Conservation (phyloP, 1,140 invertebrate species). For the Whitmania pigra region DNA sequence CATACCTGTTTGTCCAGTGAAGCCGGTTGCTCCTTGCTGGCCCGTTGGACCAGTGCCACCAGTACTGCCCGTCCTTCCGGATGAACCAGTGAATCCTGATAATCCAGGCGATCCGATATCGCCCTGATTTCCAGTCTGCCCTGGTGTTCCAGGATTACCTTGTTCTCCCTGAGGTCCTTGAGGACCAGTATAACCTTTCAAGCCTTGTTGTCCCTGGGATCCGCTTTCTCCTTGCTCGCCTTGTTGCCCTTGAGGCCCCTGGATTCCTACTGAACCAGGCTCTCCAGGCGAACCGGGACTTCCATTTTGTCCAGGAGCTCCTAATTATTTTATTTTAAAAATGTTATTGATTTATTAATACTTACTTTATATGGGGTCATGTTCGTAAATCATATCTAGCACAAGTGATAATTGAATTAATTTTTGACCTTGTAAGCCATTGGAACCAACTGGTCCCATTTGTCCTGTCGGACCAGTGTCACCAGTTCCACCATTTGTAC, state of each 20-base stretch:
- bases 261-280: constrained; percentile 36
- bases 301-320: constrained; percentile 27
- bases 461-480: not conserved
- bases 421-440: not conserved
- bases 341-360: not conserved
- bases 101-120: not conserved
- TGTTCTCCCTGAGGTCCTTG: constrained; percentile 20
- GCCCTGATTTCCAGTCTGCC: constrained; percentile 13
- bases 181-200: constrained; percentile 7
- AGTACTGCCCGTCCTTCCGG: constrained; percentile 18
- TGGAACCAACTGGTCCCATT: not conserved
- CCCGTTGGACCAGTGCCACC: constrained; percentile 20
- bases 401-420: not conserved
- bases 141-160: constrained; percentile 17
- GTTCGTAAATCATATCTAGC: not conserved
- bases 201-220: not conserved
- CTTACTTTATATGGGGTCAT: not conserved
- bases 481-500: not conserved
- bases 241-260: constrained; percentile 6
- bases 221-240: constrained; percentile 6
- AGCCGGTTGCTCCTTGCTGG: constrained; percentile 13
- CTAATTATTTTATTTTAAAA: not conserved
- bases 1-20: constrained; percentile 14
- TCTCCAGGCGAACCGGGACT: constrained; percentile 35
- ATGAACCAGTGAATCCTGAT: constrained; percentile 12